Evolutionary conservation across 2,888 invertebrate genomes (phyloP).

Genomic region (Eutolmus rufibarbis): DNA sequence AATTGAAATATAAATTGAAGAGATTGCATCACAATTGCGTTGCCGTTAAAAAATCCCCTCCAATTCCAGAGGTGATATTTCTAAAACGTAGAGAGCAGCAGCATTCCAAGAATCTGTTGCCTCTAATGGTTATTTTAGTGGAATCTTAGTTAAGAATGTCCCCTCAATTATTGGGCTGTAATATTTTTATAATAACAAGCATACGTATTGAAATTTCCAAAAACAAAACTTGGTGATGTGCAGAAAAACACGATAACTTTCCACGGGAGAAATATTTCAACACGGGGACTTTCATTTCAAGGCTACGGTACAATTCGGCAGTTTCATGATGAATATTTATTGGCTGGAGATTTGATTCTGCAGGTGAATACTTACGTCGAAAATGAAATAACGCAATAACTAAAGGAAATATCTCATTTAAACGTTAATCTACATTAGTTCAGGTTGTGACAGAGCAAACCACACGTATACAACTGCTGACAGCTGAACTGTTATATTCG

Average conservation of each 20-base stretch:
- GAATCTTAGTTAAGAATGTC: neutral
- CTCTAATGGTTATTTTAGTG: neutral
- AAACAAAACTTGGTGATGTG: neutral
- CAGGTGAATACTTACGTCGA: neutral
- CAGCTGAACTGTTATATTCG: neutral
- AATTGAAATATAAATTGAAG: neutral
- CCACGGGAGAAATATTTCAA: neutral
- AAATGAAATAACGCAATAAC: neutral
- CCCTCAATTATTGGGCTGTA: neutral
- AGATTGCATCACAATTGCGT: neutral
- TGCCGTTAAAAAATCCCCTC: neutral
- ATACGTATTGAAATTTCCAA: neutral
- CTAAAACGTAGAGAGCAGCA: neutral
- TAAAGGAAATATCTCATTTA: neutral
- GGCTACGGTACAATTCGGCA: neutral
- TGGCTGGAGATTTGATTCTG: neutral
- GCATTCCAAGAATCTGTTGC: neutral
- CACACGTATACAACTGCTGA: slow-evolving; percentile 11
- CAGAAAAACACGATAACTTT: neutral
- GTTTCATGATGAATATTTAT: neutral
- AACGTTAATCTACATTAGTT: neutral
- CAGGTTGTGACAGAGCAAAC: neutral
- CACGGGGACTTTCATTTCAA: neutral
- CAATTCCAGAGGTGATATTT: neutral
- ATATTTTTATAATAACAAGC: neutral